Evolutionary conservation across 2,797 vertebrate species (phyloP).

Genomic region (Cirrhinus molitorella): DNA sequence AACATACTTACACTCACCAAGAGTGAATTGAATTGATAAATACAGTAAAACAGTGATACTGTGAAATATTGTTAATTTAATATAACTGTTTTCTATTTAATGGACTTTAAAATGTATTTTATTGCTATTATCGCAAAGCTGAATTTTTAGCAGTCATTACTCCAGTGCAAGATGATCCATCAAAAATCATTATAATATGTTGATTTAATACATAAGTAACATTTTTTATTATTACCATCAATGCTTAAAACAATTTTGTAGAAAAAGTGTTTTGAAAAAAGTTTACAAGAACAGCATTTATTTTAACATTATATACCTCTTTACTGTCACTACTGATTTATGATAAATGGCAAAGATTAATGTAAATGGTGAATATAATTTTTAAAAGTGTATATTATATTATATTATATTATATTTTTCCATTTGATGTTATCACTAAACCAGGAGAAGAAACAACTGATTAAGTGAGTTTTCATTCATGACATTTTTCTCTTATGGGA

Average conservation of each 20-base stretch:
- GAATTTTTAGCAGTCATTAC: neutral
- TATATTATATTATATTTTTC: neutral
- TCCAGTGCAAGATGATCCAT: neutral
- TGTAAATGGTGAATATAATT: neutral
- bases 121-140: neutral
- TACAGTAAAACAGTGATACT: neutral
- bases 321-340: neutral
- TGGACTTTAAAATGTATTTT: too few species aligned
- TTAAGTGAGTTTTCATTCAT: neutral
- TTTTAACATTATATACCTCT: neutral
- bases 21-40: neutral
- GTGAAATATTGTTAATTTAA: neutral
- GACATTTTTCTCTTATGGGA: neutral
- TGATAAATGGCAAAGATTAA: neutral
- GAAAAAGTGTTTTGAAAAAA: too few species aligned
- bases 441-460: neutral
- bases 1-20: neutral
- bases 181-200: neutral
- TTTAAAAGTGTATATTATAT: too few species aligned
- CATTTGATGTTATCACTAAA: neutral
- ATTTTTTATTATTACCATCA: neutral
- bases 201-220: neutral
- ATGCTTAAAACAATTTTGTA: neutral
- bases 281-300: neutral
- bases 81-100: neutral